Evolutionary conservation across 2,797 vertebrate species (phyloP), one percentile per base, ranked within the genome.

Genomic region (Catostomus latipinnis): DNA sequence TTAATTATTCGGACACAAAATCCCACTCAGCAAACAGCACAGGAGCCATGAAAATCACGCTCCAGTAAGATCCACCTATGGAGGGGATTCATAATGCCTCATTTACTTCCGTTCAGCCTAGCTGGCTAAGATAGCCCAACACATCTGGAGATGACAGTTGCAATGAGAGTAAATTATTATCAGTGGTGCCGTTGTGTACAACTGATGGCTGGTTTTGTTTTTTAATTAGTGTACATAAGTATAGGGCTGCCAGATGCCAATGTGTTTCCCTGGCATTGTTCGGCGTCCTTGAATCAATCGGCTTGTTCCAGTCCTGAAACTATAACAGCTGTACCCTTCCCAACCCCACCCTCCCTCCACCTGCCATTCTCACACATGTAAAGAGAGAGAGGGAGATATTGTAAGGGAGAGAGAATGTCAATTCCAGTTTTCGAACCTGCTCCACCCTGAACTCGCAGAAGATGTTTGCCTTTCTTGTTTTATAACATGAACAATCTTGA

Each of bases 171-270:
- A 83, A 81, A 83, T 80, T 66, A 80, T 81, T 49, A 85, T 81
- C 78, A 60, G 12, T 67, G 18, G 53, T 79, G 67, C 54, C 8
- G 48, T 78, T 56, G 77, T 78, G 66, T 68, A 63, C 77, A 76
- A 57, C 61, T 61, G 60, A 60, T 77, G 73, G 76, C 58, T 77
- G 74, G 63, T 72, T 48, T 58, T 45, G 43, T 77, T 70, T 75
- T 90, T 74, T 89, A 87, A 89, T 89, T 86, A 89, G 83, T 70
- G 70, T 49, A 70, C 73, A 62, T 84, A 79, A 85, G 83, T 70
- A 81, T 67, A 66, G 72, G 82, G 68, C 79, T 56, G 66, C 74
- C 87, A 88, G 88, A 89, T 90, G 89, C 86, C 76, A 80, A 78
- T 45, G 68, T 53, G 76, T 56, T 74, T 48, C 76, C 43, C 14